Conservation (phyloP, 2,888 invertebrate species). For the Physocephala rufipes region DNA sequence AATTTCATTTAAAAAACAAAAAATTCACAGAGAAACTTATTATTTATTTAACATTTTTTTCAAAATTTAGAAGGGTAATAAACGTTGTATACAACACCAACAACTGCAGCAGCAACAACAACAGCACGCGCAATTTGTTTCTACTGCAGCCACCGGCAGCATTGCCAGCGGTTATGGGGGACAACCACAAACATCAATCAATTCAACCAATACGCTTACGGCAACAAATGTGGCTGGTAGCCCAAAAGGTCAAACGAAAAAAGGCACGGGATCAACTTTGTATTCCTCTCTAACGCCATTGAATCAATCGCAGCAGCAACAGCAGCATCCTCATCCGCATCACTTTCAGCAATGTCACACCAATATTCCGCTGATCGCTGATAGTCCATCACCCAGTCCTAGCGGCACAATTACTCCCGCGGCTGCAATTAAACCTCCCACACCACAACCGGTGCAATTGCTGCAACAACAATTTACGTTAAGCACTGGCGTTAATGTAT, state of each 20-base stretch:
- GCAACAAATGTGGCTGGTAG: conserved; percentile 65
- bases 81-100: conserved; percentile 51
- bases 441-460: conserved; percentile 64
- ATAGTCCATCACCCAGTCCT: conserved; percentile 66
- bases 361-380: conserved; percentile 65
- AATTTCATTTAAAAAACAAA: neutral
- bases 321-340: conserved; percentile 49
- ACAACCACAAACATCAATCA: conserved; percentile 64
- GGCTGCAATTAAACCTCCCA: conserved; percentile 62
- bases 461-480: conserved; percentile 62
- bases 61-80: conserved; percentile 59
- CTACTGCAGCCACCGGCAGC: conserved; percentile 50
- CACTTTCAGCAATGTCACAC: conserved; percentile 60
- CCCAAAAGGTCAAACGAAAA: conserved; percentile 67
- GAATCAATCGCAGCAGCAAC: conserved; percentile 51
- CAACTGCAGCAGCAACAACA: conserved; percentile 52
- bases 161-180: conserved; percentile 63
- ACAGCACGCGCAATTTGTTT: conserved; percentile 54
- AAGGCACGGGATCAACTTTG: conserved; percentile 47
- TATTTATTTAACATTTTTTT: neutral
- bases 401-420: conserved; percentile 59
- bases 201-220: conserved; percentile 64
- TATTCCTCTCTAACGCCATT: conserved; percentile 49
- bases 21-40: neutral
- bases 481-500: conserved; percentile 48